A percentile compares a stretch with the other conserved stretches of the same genome.
Conservation (phyloP, 1,140 invertebrate genomes). For the Acyrthosiphon pisum region DNA sequence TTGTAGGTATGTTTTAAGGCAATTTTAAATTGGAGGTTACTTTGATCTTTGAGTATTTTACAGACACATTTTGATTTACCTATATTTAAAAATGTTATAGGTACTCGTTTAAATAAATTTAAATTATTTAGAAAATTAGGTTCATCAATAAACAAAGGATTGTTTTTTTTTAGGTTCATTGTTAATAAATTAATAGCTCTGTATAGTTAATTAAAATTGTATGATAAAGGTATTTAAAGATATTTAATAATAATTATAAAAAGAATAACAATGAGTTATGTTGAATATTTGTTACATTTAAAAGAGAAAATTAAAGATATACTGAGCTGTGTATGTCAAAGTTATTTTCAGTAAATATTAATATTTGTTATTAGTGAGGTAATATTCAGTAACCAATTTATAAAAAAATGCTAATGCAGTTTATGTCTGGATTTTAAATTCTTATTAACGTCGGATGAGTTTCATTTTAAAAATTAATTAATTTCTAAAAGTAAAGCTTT, state of each 20-base stretch:
- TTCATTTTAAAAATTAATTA: no score
- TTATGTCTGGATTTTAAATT: neutral
- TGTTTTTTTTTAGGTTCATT: no score
- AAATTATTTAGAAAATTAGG: neutral
- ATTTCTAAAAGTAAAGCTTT: neutral
- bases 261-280: neutral
- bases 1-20: neutral
- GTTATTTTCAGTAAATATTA: neutral
- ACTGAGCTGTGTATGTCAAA: neutral
- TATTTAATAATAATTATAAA: neutral
- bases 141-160: neutral
- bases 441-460: neutral
- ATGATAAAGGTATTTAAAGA: neutral
- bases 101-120: neutral
- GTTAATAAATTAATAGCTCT: no score
- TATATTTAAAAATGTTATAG: neutral
- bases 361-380: neutral
- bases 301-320: neutral
- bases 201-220: neutral
- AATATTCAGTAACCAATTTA: neutral
- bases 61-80: neutral
- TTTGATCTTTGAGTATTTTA: neutral
- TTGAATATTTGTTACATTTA: neutral
- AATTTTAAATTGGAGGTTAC: neutral
- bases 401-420: neutral